A percentile compares a stretch with the other conserved stretches of the same genome.
These are phyloP conservation scores for Speoplatyrhinus poulsoni DNA, from an alignment of 2,113 vertebrate genomes.

Conservation along the genomic window DNA sequence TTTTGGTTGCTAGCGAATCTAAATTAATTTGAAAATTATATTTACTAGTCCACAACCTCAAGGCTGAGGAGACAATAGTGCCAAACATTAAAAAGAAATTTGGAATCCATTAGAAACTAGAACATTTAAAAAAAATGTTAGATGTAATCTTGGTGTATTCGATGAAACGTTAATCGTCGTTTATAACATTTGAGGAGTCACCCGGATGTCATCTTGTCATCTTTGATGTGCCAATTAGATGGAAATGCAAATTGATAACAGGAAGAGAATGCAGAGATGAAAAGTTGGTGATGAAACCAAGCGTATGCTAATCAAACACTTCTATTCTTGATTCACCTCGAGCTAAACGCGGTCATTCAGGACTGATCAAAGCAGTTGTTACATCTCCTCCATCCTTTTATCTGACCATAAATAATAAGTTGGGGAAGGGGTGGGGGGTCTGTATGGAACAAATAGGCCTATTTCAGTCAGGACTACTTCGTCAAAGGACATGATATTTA, in stretches of 20 bases:
- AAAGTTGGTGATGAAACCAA: slow-evolving; percentile 59
- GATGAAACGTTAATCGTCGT: slow-evolving; percentile 23
- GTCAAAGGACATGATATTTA: no score
- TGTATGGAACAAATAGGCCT: background rate
- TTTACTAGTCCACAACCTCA: no score
- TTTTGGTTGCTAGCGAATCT: no score
- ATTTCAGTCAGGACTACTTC: no score
- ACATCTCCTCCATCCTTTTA: slow-evolving; percentile 59
- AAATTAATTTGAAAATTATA: no score
- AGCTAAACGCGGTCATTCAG: slow-evolving; percentile 63
- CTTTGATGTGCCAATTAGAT: slow-evolving; percentile 38
- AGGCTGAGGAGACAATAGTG: no score
- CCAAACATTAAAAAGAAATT: background rate
- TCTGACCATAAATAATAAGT: slow-evolving; percentile 67
- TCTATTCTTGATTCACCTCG: slow-evolving; percentile 56
- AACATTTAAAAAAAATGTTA: no score
- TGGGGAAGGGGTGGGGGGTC: slow-evolving; percentile 6
- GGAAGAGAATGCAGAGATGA: slow-evolving; percentile 51
- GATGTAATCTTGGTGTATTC: no score
- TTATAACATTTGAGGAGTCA: background rate
- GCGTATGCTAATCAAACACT: slow-evolving; percentile 66
- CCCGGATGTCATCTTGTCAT: slow-evolving; percentile 29
- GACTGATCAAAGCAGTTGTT: slow-evolving; percentile 68
- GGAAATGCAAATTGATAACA: slow-evolving; percentile 58
- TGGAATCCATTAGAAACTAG: background rate